phyloP scores from a whole-genome alignment of 2,888 invertebrate genomes.

The Meiosimyza platycephala region DNA sequence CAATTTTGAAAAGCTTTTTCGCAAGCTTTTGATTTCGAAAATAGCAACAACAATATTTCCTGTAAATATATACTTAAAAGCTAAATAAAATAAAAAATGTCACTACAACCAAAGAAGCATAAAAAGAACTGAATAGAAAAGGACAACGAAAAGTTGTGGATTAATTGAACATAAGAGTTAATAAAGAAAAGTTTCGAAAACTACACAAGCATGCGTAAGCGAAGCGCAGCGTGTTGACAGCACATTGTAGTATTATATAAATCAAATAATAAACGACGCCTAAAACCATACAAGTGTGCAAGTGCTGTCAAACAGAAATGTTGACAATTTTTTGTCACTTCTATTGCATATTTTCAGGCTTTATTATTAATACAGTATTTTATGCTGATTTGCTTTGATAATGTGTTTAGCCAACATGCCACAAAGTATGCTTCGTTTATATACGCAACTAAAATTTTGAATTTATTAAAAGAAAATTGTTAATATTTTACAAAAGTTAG shows the following conservation, averaged over 20 bases:
- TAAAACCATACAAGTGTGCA: too few relatives aligned
- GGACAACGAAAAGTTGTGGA: constrained; percentile 55
- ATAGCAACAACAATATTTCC: constrained; percentile 50
- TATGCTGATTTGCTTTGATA: neutral
- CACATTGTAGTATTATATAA: neutral
- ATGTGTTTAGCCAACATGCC: neutral
- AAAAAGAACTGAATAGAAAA: constrained; percentile 55
- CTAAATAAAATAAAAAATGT: constrained; percentile 46
- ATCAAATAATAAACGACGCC: too few relatives aligned
- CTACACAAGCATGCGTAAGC: constrained; percentile 55
- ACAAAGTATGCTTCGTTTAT: constrained; percentile 25
- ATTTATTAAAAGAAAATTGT: constrained; percentile 13
- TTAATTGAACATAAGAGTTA: constrained; percentile 52
- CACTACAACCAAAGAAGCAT: constrained; percentile 58
- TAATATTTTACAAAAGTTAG: constrained; percentile 13
- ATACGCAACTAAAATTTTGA: constrained; percentile 4
- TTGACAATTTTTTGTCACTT: too few relatives aligned
- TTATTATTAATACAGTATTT: neutral
- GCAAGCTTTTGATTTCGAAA: neutral
- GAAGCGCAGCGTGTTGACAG: constrained; percentile 45
- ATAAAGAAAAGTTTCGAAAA: constrained; percentile 36
- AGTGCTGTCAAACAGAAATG: too few relatives aligned
- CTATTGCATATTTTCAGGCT: too few relatives aligned
- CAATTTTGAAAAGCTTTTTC: too few relatives aligned
- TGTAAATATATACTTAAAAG: constrained; percentile 47